phyloP scores from a whole-genome alignment of 2,113 vertebrate genomes.

The Mobula birostris region DNA sequence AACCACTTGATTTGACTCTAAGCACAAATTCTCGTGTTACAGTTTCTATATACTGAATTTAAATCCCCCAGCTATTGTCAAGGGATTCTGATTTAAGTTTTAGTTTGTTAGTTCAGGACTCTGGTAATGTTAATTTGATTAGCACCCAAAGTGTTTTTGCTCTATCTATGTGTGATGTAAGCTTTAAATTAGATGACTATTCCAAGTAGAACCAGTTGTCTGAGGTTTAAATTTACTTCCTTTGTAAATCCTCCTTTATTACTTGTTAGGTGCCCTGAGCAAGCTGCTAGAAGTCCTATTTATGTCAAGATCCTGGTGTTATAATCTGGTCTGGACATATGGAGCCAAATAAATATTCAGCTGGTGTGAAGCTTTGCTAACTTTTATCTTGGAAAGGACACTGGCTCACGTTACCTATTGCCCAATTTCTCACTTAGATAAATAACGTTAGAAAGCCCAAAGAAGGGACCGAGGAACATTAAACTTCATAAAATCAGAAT shows the following conservation, averaged over 20 bases:
- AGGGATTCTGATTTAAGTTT: no score
- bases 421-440: not conserved
- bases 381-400: not conserved
- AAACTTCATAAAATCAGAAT: no score
- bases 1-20: no score
- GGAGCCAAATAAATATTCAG: not conserved
- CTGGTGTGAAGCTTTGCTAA: not conserved
- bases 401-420: no score
- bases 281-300: conserved; percentile 10
- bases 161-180: not conserved
- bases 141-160: no score
- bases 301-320: conserved; percentile 6
- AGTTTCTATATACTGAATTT: no score
- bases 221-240: conserved; percentile 4
- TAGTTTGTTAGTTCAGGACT: no score
- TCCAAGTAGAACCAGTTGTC: not conserved
- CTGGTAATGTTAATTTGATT: no score
- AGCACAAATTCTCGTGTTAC: no score
- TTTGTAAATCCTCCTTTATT: not conserved
- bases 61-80: no score
- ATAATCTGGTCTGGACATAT: conserved; percentile 12
- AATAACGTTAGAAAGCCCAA: not conserved
- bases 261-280: not conserved
- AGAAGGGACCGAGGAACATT: not conserved
- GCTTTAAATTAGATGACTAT: not conserved